phyloP scores from a whole-genome alignment of 53 echinoderm and acorn worm species.

The Luidia sarsii region DNA sequence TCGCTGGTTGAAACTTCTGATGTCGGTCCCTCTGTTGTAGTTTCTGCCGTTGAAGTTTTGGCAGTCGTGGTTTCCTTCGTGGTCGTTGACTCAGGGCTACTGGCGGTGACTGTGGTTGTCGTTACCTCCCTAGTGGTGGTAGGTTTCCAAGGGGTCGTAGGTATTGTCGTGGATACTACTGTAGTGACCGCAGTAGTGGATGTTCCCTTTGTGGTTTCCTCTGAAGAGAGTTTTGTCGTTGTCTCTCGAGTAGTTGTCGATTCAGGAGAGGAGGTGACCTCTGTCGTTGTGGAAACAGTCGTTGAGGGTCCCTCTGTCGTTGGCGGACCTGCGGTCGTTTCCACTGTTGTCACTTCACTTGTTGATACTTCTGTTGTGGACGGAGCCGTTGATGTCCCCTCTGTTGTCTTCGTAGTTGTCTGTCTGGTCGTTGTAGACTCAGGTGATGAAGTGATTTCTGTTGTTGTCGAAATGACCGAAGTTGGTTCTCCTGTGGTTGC shows the following conservation, averaged over 20 bases:
- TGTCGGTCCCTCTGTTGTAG: neutral
- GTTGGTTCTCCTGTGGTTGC: neutral
- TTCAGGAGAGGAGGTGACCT: neutral
- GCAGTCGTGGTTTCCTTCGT: neutral
- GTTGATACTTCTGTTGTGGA: neutral
- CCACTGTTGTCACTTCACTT: neutral
- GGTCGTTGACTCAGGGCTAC: conserved; percentile 10
- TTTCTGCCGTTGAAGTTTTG: neutral
- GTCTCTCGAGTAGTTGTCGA: neutral
- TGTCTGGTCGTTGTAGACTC: neutral
- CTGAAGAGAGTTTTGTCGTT: no score
- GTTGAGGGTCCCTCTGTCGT: neutral
- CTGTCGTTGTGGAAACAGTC: neutral
- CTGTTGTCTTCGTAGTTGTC: neutral
- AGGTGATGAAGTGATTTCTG: neutral
- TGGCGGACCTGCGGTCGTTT: no score
- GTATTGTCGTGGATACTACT: neutral
- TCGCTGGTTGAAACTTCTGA: no score
- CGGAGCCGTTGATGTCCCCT: neutral
- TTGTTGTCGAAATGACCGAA: neutral
- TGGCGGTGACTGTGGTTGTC: neutral
- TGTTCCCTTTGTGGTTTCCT: neutral
- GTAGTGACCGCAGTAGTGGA: neutral
- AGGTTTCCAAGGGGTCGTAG: neutral
- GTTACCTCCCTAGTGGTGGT: conserved; percentile 11